Base-by-base conservation (phyloP, 2,797 vertebrate species). In the Siniperca undulata region DNA sequence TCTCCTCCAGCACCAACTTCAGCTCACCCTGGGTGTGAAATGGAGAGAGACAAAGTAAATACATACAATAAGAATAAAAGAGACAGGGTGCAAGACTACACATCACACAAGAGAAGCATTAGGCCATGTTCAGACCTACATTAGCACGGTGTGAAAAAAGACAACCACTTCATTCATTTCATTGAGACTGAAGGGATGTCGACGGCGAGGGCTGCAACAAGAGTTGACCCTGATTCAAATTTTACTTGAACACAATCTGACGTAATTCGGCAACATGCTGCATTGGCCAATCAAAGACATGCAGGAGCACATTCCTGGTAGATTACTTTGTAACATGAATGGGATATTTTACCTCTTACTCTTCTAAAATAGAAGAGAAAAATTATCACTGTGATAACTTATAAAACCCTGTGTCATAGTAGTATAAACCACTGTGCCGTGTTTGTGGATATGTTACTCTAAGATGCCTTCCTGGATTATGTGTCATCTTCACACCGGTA, bases 1-100 rank as follows among this genome's bases (percentile, higher is more conserved):
- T 94, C 80, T 98, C 95, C 86, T 99, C 98, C 2, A 86, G 79
- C 73, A 96, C 80, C 58, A 96, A 94, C 69, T 86, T 79, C 79
- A 99, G 95, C 1, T 81, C n/a, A 46, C 88, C 93, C 98, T 99
- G 93, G 75, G 61, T 66, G 58, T 20, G 53, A 80, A 22, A 84
- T 1, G 62, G 66, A 69, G 30, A 44, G 10, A 52, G 3, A 60
- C 8, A 65, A 34, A 55, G 14, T 42, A 19, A 77, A n/a, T 7
- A 62, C 46, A 73, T 1, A 74, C 19, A 66, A 0, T 3, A 8
- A 38, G 2, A 52, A 68, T 36, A 60, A 71, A 17, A n/a, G 16
- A 59, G 24, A 78, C 1, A 14, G 0, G 11, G n/a, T 55, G 38
- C 24, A 36, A 27, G 16, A 52, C 12, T 1, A 46, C 48, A 40